Evolutionary conservation across 2,113 vertebrate genomes (phyloP).

Genomic region (Antennarius striatus): DNA sequence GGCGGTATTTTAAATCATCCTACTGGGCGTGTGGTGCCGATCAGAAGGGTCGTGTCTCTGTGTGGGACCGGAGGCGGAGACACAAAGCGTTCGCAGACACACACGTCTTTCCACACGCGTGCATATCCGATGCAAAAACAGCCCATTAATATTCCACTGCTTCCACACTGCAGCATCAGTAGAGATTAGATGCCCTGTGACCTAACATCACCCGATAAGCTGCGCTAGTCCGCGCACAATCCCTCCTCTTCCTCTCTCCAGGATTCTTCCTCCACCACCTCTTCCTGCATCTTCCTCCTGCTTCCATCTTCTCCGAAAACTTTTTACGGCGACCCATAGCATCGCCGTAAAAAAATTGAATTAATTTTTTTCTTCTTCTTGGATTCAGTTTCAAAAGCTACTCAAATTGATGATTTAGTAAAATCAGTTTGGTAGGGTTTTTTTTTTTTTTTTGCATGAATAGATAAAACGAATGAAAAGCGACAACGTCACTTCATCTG

Average conservation of each 20-base stretch:
- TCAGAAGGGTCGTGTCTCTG: slow-evolving; percentile 11
- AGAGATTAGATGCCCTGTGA: slow-evolving; percentile 64
- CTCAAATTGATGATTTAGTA: too few species aligned
- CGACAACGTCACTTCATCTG: too few species aligned
- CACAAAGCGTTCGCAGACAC: slow-evolving; percentile 25
- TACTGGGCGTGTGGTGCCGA: slow-evolving; percentile 11
- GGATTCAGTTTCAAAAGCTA: too few species aligned
- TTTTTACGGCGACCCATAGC: too few species aligned
- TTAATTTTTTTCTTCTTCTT: too few species aligned
- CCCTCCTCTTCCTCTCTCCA: neutral
- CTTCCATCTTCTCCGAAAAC: neutral
- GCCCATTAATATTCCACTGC: slow-evolving; percentile 70
- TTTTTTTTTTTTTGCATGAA: too few species aligned
- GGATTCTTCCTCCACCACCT: too few species aligned
- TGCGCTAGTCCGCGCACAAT: slow-evolving; percentile 65
- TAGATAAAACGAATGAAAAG: too few species aligned
- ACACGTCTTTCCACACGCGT: slow-evolving; percentile 28
- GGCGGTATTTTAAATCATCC: slow-evolving; percentile 1
- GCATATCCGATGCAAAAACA: slow-evolving; percentile 47
- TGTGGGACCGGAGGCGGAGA: slow-evolving; percentile 8
- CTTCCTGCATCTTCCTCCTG: neutral
- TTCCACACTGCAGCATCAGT: slow-evolving; percentile 54
- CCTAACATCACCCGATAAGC: slow-evolving; percentile 65
- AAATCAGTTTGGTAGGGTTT: too few species aligned
- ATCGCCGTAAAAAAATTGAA: neutral